These are phyloP conservation scores for Chionis minor DNA, from an alignment of 2,113 vertebrate genomes.

Conservation along the genomic window DNA sequence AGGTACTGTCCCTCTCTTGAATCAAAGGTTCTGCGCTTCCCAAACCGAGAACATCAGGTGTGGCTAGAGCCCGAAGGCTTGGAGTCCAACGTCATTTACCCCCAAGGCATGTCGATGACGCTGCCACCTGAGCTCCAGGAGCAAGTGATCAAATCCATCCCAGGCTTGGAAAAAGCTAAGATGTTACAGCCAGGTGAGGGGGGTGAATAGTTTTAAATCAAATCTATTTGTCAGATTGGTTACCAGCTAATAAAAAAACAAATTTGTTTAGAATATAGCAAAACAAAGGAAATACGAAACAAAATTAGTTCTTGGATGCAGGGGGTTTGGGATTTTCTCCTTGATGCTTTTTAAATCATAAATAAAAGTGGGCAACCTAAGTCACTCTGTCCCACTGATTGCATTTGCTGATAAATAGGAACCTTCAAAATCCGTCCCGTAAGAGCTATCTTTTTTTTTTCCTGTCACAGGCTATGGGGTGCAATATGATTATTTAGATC, in stretches of 20 bases:
- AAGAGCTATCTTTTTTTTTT: not conserved
- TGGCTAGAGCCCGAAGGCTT: slow-evolving; percentile 96
- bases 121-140: slow-evolving; percentile 89
- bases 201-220: not conserved
- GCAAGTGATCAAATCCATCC: slow-evolving; percentile 84
- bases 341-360: not conserved
- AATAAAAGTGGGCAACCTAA: not conserved
- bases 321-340: not conserved
- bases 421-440: not conserved
- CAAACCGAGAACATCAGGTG: slow-evolving; percentile 87
- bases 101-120: slow-evolving; percentile 92
- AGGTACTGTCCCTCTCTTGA: slow-evolving; percentile 98
- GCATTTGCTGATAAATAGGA: not conserved
- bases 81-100: slow-evolving; percentile 88
- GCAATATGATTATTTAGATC: slow-evolving; percentile 94
- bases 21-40: slow-evolving; percentile 91
- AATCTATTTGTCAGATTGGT: not conserved
- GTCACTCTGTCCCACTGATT: not conserved
- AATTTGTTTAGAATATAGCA: not conserved
- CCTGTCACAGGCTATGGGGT: slow-evolving; percentile 90
- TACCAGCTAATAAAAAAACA: not conserved
- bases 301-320: not conserved
- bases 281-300: not conserved
- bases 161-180: slow-evolving; percentile 80
- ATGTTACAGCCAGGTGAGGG: slow-evolving; percentile 87